phyloP scores from a whole-genome alignment of 2,888 invertebrate genomes.

The Polydrusus pterygomalis region DNA sequence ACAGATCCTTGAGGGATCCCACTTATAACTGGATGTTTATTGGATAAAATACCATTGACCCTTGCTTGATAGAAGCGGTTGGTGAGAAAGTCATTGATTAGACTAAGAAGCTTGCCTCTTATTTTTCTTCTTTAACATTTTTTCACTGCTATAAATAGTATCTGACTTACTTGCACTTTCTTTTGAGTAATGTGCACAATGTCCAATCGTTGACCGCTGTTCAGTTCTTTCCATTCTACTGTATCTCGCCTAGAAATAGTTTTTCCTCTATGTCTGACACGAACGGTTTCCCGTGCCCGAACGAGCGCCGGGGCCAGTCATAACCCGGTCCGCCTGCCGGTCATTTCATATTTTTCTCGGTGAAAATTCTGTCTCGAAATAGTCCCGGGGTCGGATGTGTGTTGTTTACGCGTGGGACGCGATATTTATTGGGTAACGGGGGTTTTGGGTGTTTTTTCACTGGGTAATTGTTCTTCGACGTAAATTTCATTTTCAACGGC shows the following conservation, averaged over 20 bases:
- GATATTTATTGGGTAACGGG: background rate
- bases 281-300: slow-evolving; percentile 17
- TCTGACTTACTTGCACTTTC: no score
- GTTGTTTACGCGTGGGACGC: slow-evolving; percentile 49
- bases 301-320: slow-evolving; percentile 34
- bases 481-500: no score
- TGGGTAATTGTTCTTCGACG: background rate
- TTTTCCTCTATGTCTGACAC: slow-evolving; percentile 28
- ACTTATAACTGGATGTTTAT: no score
- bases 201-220: background rate
- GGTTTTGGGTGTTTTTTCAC: background rate
- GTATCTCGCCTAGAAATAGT: slow-evolving; percentile 44
- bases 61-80: no score
- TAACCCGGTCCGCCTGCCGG: slow-evolving; percentile 31
- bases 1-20: no score
- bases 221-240: slow-evolving; percentile 1
- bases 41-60: no score
- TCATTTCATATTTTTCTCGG: slow-evolving; percentile 4
- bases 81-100: no score
- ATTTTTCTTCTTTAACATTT: no score
- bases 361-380: slow-evolving; percentile 25
- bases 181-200: background rate
- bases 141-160: no score
- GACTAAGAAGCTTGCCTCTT: no score
- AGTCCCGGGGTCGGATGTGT: slow-evolving; percentile 3